A percentile compares a stretch with the other conserved stretches of the same genome.
Evolutionary conservation across 2,797 vertebrate species (phyloP).

Genomic region (Peromyscus eremicus): DNA sequence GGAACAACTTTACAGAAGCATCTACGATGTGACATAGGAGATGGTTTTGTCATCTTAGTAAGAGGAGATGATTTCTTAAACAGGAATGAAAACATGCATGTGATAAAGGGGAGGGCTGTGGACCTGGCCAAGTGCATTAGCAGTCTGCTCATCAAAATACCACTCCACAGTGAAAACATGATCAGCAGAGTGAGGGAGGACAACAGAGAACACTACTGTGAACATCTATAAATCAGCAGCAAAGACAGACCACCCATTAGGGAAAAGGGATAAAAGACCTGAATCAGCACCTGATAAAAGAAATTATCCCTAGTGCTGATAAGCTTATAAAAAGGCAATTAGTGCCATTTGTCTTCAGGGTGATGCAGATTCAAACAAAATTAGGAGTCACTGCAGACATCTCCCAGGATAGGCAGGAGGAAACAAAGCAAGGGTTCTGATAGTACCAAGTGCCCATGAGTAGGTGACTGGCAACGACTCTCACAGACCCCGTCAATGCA

Average conservation of each 20-base stretch:
- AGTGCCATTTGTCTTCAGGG: not conserved
- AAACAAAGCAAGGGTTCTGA: not conserved
- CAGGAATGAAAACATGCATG: not conserved
- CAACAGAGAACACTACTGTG: not conserved
- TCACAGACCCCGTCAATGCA: not conserved
- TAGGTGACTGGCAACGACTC: not conserved
- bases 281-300: not conserved
- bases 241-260: not conserved
- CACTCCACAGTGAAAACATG: not conserved
- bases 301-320: not conserved
- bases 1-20: not conserved
- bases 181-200: not conserved
- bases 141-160: not conserved
- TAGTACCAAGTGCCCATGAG: not conserved
- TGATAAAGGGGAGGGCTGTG: not conserved
- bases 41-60: not conserved
- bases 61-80: not conserved
- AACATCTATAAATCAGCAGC: not conserved
- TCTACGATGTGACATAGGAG: not conserved
- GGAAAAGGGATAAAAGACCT: not conserved
- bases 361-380: not conserved
- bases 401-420: not conserved
- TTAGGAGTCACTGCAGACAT: not conserved
- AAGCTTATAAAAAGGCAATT: not conserved
- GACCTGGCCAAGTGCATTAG: not conserved